These are phyloP conservation scores for Patiria miniata DNA, from an alignment of 35 echinoderm and acorn worm genomes.

Conservation along the genomic window DNA sequence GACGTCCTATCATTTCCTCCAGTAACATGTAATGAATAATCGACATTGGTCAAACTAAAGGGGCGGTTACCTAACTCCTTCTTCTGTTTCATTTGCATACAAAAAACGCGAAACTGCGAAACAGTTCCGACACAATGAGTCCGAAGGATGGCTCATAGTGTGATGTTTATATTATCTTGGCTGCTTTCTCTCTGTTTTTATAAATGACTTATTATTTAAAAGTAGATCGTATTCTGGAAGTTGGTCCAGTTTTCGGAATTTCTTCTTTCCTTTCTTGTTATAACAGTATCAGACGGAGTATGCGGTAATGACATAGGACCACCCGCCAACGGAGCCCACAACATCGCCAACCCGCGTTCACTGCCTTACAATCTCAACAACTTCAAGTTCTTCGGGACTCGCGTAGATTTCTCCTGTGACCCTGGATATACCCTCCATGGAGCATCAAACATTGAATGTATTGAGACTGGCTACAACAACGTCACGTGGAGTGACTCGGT, in stretches of 20 bases:
- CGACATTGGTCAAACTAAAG: too few relatives aligned
- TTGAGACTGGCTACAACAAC: background rate
- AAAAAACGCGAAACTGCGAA: too few relatives aligned
- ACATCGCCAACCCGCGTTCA: background rate
- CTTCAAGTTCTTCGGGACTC: conserved; percentile 5
- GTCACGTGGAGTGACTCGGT: background rate
- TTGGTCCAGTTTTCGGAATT: background rate
- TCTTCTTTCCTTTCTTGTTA: background rate
- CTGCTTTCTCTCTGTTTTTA: too few relatives aligned
- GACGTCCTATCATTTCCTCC: background rate
- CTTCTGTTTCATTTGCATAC: too few relatives aligned
- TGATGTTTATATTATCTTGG: too few relatives aligned
- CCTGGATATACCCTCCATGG: background rate
- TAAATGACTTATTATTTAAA: too few relatives aligned
- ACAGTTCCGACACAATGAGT: too few relatives aligned
- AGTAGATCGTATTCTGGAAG: background rate
- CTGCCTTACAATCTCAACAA: conserved; percentile 13
- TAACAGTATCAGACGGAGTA: background rate
- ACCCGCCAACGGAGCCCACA: background rate
- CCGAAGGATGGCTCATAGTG: too few relatives aligned
- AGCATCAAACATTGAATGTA: background rate
- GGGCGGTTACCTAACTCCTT: too few relatives aligned
- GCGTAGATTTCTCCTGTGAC: background rate
- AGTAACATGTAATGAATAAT: too few relatives aligned
- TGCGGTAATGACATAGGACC: background rate